Percentiles rank a stretch among this genome's conserved stretches.
Conservation (phyloP, 2,113 vertebrate genomes). For the Dipodomys ordii region DNA sequence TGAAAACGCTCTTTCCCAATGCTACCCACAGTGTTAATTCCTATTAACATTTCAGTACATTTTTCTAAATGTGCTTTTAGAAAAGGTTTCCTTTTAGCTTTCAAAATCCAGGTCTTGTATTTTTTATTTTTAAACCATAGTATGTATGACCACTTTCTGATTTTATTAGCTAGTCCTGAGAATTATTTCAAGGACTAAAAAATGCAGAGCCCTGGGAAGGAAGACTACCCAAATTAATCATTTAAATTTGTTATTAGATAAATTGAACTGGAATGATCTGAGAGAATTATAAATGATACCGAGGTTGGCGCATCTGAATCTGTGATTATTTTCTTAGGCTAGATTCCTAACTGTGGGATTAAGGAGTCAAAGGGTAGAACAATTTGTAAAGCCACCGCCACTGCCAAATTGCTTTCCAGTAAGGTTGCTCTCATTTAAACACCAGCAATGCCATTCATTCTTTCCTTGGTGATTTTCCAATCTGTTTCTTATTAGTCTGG, state of each 20-base stretch:
- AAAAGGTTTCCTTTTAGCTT: not conserved
- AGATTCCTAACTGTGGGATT: not conserved
- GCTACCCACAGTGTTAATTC: no score
- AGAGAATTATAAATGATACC: not conserved
- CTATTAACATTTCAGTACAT: not conserved
- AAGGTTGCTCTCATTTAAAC: slow-evolving; percentile 9
- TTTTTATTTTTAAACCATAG: slow-evolving; percentile 19
- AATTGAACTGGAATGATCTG: slow-evolving; percentile 37
- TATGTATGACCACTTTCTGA: not conserved
- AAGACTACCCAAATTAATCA: not conserved
- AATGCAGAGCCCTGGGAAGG: slow-evolving; percentile 14
- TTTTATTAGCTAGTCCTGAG: slow-evolving; percentile 30
- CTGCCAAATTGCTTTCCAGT: slow-evolving; percentile 22
- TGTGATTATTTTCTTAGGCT: slow-evolving; percentile 30
- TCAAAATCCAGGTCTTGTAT: not conserved
- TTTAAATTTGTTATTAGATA: not conserved
- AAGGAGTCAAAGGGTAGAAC: not conserved
- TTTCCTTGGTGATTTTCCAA: slow-evolving; percentile 7
- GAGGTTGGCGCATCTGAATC: not conserved
- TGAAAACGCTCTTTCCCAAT: not conserved
- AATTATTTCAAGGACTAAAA: not conserved
- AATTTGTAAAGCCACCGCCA: not conserved
- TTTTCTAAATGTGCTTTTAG: slow-evolving; percentile 4
- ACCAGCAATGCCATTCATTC: not conserved
- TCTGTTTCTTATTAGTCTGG: not conserved